A percentile compares a stretch with the other conserved stretches of the same genome.
phyloP scores from a whole-genome alignment of 2,113 vertebrate genomes.

The Albula goreensis region DNA sequence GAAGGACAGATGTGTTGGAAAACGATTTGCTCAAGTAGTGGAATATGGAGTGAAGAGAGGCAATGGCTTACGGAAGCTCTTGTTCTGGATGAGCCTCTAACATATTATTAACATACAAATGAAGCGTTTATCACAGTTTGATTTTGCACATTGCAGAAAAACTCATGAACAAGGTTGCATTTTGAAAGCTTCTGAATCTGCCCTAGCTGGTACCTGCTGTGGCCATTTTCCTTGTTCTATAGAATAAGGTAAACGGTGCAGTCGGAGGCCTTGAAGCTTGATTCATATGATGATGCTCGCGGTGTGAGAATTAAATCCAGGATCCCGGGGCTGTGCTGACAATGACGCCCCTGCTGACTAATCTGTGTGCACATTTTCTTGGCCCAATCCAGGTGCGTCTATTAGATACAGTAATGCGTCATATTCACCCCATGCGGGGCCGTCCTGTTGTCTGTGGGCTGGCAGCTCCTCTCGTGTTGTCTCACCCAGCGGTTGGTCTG shows the following conservation, averaged over 20 bases:
- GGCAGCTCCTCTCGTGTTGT: not conserved
- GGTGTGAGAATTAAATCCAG: not conserved
- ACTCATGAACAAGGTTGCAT: too few species aligned
- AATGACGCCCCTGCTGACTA: not conserved
- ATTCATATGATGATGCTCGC: not conserved
- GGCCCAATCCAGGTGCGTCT: not conserved
- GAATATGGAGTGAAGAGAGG: too few species aligned
- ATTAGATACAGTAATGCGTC: not conserved
- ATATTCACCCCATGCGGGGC: not conserved
- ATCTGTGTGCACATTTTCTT: not conserved
- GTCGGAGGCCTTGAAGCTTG: not conserved
- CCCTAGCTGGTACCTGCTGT: too few species aligned
- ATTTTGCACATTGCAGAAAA: too few species aligned
- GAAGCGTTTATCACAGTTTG: too few species aligned
- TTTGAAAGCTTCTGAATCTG: too few species aligned
- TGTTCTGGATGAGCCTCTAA: too few species aligned
- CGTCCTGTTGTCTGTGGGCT: not conserved
- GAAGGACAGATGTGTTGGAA: too few species aligned
- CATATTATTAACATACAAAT: too few species aligned
- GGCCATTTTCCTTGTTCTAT: not conserved
- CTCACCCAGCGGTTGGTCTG: conserved; percentile 6
- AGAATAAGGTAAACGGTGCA: not conserved
- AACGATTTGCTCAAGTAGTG: too few species aligned
- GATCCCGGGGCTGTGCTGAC: not conserved
- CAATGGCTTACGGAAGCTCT: too few species aligned